Percentiles rank a stretch among this genome's conserved stretches.
Evolutionary conservation across 2,113 vertebrate genomes (phyloP).

Genomic region (Capricornis sumatraensis): DNA sequence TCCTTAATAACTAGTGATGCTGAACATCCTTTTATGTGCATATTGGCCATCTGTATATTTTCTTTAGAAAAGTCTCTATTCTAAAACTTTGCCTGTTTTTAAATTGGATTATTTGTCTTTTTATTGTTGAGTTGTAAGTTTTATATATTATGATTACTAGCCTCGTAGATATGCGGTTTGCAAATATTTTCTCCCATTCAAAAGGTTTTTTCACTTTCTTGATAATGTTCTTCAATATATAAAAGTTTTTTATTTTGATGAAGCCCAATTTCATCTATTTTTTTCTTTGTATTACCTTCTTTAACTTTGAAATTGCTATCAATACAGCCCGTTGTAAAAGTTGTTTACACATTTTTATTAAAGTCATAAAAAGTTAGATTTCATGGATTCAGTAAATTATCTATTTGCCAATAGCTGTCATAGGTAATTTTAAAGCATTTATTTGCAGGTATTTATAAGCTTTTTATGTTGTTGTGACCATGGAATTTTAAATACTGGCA

Average conservation of each 20-base stretch:
- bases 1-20: neutral
- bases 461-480: neutral
- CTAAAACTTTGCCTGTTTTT: neutral
- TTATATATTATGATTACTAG: neutral
- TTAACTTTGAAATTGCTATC: neutral
- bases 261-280: neutral
- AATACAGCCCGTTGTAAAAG: neutral
- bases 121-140: constrained; percentile 1
- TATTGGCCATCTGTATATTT: neutral
- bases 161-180: neutral
- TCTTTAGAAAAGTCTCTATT: neutral
- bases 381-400: neutral
- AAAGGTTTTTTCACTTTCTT: neutral
- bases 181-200: neutral
- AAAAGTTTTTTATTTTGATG: neutral
- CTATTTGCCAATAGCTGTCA: neutral
- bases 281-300: neutral
- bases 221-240: neutral
- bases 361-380: neutral
- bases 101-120: neutral
- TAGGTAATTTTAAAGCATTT: neutral
- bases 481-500: constrained; percentile 18
- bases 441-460: neutral
- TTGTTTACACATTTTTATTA: constrained; percentile 27
- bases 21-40: neutral